Percentiles rank a stretch among this genome's conserved stretches.
Evolutionary conservation across 2,888 invertebrate genomes (phyloP).

Genomic region (Bugula neritina): DNA sequence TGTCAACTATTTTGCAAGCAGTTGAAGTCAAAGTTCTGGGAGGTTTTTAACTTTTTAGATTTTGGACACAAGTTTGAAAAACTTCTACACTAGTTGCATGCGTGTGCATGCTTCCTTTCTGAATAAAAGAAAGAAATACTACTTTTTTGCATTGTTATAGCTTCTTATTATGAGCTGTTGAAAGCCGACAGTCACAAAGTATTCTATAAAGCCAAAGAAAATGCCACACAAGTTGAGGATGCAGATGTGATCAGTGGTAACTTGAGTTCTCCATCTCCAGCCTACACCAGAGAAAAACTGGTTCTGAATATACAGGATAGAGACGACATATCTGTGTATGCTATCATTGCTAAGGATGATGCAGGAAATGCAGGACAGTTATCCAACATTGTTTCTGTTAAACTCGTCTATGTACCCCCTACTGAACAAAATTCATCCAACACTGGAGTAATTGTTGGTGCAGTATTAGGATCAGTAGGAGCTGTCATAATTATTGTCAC

Average conservation of each 20-base stretch:
- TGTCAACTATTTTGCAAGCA: too few relatives aligned
- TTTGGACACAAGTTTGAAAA: too few relatives aligned
- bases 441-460: not conserved
- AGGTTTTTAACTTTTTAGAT: too few relatives aligned
- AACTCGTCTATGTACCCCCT: not conserved
- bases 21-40: too few relatives aligned
- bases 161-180: conserved; percentile 12
- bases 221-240: conserved; percentile 5
- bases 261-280: not conserved
- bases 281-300: conserved; percentile 15
- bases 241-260: not conserved
- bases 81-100: too few relatives aligned
- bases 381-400: conserved; percentile 20
- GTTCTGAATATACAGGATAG: not conserved
- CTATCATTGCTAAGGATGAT: not conserved
- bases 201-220: not conserved
- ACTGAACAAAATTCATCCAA: not conserved
- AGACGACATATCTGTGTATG: not conserved
- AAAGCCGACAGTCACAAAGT: not conserved
- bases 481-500: not conserved
- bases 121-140: too few relatives aligned
- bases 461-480: not conserved
- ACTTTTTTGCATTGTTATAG: too few relatives aligned
- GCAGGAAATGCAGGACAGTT: not conserved
- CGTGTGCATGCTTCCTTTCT: too few relatives aligned